Evolutionary conservation across 2,797 vertebrate genomes (phyloP).

Genomic region (Characodon lateralis): DNA sequence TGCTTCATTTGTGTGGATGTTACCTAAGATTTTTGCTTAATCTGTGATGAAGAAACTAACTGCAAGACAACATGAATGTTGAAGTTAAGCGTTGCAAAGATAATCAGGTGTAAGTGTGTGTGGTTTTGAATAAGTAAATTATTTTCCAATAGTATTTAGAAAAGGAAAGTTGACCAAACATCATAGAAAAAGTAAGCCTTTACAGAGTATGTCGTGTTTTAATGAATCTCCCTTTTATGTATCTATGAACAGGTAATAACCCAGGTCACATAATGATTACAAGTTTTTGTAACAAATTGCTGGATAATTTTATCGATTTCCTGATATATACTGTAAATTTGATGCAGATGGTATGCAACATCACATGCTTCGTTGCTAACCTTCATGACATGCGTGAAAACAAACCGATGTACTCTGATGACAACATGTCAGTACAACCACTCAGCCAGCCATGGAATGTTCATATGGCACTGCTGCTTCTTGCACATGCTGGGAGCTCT

Average conservation of each 20-base stretch:
- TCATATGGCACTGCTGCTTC: not conserved
- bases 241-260: not conserved
- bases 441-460: not conserved
- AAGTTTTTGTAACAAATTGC: not conserved
- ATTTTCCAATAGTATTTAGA: not conserved
- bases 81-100: conserved; percentile 8
- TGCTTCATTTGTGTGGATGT: conserved; percentile 25
- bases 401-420: not conserved
- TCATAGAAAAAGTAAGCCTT: not conserved
- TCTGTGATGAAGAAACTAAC: not conserved
- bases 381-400: not conserved
- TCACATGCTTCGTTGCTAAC: not conserved
- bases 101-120: not conserved
- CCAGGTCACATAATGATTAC: not conserved
- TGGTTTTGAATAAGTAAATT: not conserved
- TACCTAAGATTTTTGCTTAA: conserved; percentile 24
- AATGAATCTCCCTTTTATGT: not conserved
- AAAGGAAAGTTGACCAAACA: not conserved
- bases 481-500: conserved; percentile 16
- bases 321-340: not conserved
- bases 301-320: not conserved
- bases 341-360: conserved; percentile 1
- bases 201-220: not conserved
- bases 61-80: conserved; percentile 23
- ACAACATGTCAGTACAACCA: not conserved